These are phyloP conservation scores for Sylvia borin DNA, from an alignment of 2,797 vertebrate species.

Conservation along the genomic window DNA sequence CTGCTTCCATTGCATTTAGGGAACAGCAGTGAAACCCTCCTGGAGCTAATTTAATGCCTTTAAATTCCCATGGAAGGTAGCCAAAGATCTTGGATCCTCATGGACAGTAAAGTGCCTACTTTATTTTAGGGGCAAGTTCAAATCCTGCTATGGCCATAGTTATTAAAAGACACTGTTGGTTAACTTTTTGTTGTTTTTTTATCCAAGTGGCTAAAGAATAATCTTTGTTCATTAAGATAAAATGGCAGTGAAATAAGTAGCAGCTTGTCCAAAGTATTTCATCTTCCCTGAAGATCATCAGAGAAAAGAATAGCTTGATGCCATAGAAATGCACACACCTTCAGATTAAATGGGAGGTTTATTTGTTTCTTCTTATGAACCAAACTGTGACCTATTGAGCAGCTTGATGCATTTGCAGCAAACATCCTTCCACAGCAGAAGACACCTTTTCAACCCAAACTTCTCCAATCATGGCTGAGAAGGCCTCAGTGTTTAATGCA, in stretches of 20 bases:
- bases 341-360: not conserved
- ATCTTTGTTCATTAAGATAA: not conserved
- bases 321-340: not conserved
- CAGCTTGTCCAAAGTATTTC: not conserved
- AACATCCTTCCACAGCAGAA: not conserved
- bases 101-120: constrained; percentile 1
- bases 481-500: not conserved
- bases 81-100: constrained; percentile 2
- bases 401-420: not conserved
- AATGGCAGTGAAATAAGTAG: not conserved
- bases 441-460: not conserved
- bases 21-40: constrained; percentile 17
- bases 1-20: not conserved
- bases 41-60: constrained; percentile 18
- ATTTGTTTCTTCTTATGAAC: not conserved
- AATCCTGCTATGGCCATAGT: not conserved
- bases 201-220: not conserved
- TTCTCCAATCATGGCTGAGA: not conserved
- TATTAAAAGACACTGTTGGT: not conserved
- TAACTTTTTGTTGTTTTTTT: not conserved
- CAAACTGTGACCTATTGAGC: not conserved
- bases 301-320: not conserved
- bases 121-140: not conserved
- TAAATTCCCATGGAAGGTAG: constrained; percentile 27
- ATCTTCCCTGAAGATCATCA: not conserved